Evolutionary conservation across 1,140 invertebrate genomes (phyloP), one percentile per base, ranked within the genome.

Genomic region (Drosophila sproati): DNA sequence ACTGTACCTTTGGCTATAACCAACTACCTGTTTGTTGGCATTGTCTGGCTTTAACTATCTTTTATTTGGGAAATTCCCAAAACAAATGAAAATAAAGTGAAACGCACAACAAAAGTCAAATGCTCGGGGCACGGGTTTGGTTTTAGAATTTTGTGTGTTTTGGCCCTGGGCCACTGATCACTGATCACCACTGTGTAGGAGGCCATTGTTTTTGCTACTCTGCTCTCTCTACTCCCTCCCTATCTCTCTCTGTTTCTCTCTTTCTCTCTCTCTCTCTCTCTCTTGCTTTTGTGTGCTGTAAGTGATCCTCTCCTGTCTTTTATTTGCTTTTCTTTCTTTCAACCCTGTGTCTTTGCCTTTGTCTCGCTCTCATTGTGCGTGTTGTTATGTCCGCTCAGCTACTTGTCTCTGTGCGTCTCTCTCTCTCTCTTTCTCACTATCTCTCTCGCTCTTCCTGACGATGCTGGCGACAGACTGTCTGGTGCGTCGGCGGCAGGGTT

Each of bases 81-180:
- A 88, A 89, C 85, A 88, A 88, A 88, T 80, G 80, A 89, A 88
- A 88, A 89, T 89, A 88, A 88, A 89, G 85, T 85, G 85, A 73
- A 88, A 56, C 68, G 80, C 80, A 89, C 75, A 88, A 88, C 85
- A 88, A 88, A 88, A 88, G 85, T 88, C 85, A 88, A 88, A 80
- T 88, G 85, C 81, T 66, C 86, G 29, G 68, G 71, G 85, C 85
- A 89, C 82, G 82, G 83, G 82, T 77, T 78, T 52, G 51, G 35
- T 55, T 70, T 70, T 57, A 70, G 37, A 47, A 68, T 34, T 55
- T 29, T 55, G 35, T 32, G 7, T 52, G 7, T 35, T 60, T 34
- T 6, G 54, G 59, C 39, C 35, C 37, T 59, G 28, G 45, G 29
- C 55, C 64, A 68, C 71, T 74, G 78, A 86, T 86, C 82, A 63